phyloP scores from a whole-genome alignment of 2,113 vertebrate genomes.

The Cebidichthys violaceus region DNA sequence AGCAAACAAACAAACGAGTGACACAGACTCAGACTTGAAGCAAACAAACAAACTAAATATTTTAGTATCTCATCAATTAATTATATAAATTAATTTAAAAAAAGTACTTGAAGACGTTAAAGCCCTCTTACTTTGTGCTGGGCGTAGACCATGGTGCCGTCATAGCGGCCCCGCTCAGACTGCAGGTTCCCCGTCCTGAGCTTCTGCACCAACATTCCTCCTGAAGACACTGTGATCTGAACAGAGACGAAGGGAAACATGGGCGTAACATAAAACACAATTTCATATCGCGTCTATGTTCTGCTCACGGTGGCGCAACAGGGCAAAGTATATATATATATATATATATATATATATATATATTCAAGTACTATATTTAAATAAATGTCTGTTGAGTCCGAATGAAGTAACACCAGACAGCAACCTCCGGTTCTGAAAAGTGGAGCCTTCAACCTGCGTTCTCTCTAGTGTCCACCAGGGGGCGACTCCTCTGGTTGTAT shows the following conservation, averaged over 20 bases:
- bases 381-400: too few relatives aligned
- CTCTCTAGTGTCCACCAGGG: too few relatives aligned
- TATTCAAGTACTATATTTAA: neutral
- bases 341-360: too few relatives aligned
- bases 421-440: too few relatives aligned
- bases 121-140: constrained; percentile 82
- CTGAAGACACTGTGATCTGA: constrained; percentile 84
- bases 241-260: neutral
- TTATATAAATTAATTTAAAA: neutral
- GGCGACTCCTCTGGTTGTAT: too few relatives aligned
- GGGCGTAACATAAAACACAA: neutral
- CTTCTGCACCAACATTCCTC: constrained; percentile 87
- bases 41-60: neutral
- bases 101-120: neutral
- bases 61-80: neutral
- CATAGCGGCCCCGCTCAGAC: constrained; percentile 82
- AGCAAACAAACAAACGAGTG: neutral
- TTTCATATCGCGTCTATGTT: neutral
- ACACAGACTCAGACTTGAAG: neutral
- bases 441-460: too few relatives aligned
- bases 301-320: neutral
- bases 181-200: constrained; percentile 85
- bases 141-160: constrained; percentile 86
- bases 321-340: neutral
- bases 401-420: too few relatives aligned